These are phyloP conservation scores for Syrphus vitripennis DNA, from an alignment of 2,888 invertebrate species.

Conservation along the genomic window DNA sequence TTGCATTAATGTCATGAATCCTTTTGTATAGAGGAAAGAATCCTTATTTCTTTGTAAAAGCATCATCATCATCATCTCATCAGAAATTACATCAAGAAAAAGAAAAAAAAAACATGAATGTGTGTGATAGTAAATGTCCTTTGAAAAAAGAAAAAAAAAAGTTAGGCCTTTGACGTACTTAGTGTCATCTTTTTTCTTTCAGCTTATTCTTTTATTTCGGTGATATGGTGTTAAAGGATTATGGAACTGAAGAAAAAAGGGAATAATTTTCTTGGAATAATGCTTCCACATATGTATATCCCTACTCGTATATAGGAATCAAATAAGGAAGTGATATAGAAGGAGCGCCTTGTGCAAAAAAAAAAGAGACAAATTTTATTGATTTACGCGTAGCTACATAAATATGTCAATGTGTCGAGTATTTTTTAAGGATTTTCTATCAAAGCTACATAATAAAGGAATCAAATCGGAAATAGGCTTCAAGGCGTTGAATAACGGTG, in stretches of 20 bases:
- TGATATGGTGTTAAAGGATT: constrained; percentile 25
- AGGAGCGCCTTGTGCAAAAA: neutral
- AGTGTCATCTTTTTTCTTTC: neutral
- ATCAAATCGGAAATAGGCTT: constrained; percentile 15
- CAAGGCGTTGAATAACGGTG: neutral
- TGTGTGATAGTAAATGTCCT: neutral
- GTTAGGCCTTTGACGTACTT: constrained; percentile 4
- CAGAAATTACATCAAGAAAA: neutral
- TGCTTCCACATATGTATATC: neutral
- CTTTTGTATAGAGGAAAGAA: constrained; percentile 3
- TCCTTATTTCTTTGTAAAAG: neutral
- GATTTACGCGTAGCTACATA: neutral
- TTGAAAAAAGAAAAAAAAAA: neutral
- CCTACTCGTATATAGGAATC: neutral
- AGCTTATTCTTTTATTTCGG: neutral
- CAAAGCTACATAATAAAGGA: neutral
- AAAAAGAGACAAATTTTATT: neutral
- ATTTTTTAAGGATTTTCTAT: neutral
- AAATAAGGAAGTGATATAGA: constrained; percentile 16
- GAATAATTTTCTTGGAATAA: neutral
- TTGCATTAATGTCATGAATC: constrained; percentile 50
- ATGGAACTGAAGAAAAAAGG: neutral
- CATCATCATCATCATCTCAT: constrained; percentile 18
- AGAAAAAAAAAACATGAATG: neutral
- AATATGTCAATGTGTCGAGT: constrained; percentile 6